phyloP scores from a whole-genome alignment of 2,113 vertebrate species.

The Micromys minutus region DNA sequence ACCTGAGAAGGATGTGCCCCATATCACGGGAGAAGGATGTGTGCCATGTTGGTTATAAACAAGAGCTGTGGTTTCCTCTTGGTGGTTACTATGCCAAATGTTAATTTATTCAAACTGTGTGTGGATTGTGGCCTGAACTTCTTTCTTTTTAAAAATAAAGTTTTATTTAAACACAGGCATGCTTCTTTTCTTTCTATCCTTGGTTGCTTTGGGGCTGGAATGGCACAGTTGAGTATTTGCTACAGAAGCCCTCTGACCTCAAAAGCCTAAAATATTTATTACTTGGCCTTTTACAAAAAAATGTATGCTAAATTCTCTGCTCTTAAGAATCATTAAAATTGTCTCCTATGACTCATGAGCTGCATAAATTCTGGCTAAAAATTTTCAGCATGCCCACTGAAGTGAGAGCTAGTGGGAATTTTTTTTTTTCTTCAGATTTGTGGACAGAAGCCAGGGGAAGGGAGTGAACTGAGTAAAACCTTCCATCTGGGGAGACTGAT shows the following conservation, averaged over 20 bases:
- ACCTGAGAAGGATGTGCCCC: not conserved
- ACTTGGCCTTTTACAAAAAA: not conserved
- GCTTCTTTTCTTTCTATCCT: not conserved
- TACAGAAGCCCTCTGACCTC: not conserved
- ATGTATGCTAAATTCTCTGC: not conserved
- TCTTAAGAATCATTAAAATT: conserved; percentile 30
- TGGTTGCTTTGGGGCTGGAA: not conserved
- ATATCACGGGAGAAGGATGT: not conserved
- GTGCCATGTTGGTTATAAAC: not conserved
- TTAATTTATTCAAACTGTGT: conserved; percentile 11
- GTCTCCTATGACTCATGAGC: conserved; percentile 19
- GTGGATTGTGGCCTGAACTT: not conserved
- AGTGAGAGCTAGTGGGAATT: not conserved
- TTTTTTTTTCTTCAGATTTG: conserved; percentile 53
- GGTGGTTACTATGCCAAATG: rapidly evolving
- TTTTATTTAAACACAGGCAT: conserved; percentile 15
- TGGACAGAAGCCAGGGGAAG: not conserved
- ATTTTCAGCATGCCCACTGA: not conserved
- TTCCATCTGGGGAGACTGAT: not conserved
- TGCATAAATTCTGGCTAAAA: not conserved
- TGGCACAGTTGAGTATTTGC: not conserved
- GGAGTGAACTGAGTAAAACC: not conserved
- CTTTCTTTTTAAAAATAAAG: conserved; percentile 48
- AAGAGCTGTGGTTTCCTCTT: conserved; percentile 3
- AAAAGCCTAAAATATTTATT: conserved; percentile 14